A percentile compares a stretch with the other conserved stretches of the same genome.
phyloP scores from a whole-genome alignment of 2,797 vertebrate genomes.

The Alca torda region DNA sequence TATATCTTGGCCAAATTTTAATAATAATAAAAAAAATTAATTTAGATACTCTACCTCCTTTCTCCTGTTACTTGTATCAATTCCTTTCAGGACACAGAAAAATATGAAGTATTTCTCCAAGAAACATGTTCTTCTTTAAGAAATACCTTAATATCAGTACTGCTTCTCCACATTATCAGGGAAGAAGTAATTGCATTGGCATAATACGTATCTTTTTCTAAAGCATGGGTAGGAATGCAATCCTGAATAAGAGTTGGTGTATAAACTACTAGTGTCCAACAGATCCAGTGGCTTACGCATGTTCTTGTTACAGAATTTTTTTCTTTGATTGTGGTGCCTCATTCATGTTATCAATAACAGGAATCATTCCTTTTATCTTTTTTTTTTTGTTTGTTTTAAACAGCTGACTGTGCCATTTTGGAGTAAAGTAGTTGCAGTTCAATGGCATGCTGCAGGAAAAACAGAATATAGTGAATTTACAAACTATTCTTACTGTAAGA shows the following conservation, averaged over 20 bases:
- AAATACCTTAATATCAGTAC: conserved; percentile 23
- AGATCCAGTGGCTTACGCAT: conserved; percentile 17
- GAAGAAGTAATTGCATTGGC: conserved; percentile 43
- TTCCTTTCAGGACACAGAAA: not conserved
- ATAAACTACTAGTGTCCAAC: conserved; percentile 33
- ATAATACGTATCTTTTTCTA: conserved; percentile 47
- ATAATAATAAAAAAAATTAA: not conserved
- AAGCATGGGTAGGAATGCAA: conserved; percentile 48
- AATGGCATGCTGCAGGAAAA: not conserved
- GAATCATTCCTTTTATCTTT: not conserved
- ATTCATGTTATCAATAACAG: conserved; percentile 44
- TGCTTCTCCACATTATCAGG: conserved; percentile 21
- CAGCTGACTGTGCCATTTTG: conserved; percentile 30
- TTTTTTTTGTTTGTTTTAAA: not conserved
- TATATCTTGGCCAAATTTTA: not conserved
- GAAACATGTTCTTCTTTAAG: not conserved
- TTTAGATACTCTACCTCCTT: not conserved
- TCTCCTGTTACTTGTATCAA: not conserved
- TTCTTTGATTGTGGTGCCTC: conserved; percentile 38
- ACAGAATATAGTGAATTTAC: not conserved
- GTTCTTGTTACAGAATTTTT: conserved; percentile 34
- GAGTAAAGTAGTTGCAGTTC: conserved; percentile 40
- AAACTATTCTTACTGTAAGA: not conserved
- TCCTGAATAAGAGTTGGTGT: conserved; percentile 26
- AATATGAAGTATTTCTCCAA: not conserved